Percentiles rank a stretch among this genome's conserved stretches.
These are phyloP conservation scores for Neomicropteryx cornuta DNA, from an alignment of 1,140 invertebrate genomes.

Conservation along the genomic window DNA sequence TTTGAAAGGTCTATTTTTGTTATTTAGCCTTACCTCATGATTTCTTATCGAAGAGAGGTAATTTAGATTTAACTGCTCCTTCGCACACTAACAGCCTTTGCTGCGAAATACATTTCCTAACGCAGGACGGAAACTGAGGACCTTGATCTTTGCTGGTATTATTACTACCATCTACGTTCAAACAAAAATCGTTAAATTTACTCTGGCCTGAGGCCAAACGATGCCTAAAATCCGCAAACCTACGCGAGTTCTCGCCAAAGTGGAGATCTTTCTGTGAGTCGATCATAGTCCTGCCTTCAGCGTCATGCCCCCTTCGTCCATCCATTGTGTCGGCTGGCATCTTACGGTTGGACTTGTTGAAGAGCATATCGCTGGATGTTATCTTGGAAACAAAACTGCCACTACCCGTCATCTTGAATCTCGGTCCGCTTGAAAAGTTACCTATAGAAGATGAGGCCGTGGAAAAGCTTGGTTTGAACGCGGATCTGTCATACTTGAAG, in stretches of 20 bases:
- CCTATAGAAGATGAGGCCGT: slow-evolving; percentile 1
- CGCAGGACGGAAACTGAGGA: slow-evolving; percentile 13
- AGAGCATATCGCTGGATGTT: slow-evolving; percentile 6
- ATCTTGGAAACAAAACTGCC: slow-evolving; percentile 8
- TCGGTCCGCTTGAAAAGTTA: slow-evolving; percentile 2
- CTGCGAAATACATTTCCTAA: slow-evolving; percentile 25
- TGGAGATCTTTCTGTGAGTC: slow-evolving; percentile 17
- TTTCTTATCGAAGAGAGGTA: slow-evolving; percentile 77
- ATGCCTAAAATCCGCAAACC: slow-evolving; percentile 23
- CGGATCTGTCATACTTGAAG: slow-evolving; percentile 25
- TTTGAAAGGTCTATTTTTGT: no score
- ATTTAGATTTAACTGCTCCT: slow-evolving; percentile 70
- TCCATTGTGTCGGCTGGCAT: slow-evolving; percentile 12
- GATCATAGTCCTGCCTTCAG: slow-evolving; percentile 13
- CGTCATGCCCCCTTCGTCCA: slow-evolving; percentile 14
- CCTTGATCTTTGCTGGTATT: slow-evolving; percentile 5
- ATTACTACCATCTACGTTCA: slow-evolving; percentile 8
- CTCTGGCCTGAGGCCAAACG: slow-evolving; percentile 22
- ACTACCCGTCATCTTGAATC: slow-evolving; percentile 8
- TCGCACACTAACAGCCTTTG: slow-evolving; percentile 63
- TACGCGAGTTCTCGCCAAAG: slow-evolving; percentile 12
- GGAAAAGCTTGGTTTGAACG: neutral
- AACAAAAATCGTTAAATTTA: slow-evolving; percentile 12
- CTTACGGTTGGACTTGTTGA: neutral
- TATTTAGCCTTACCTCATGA: no score